A percentile compares a stretch with the other conserved stretches of the same genome.
Conservation (phyloP, 2,113 vertebrate genomes). For the Gavialis gangeticus region DNA sequence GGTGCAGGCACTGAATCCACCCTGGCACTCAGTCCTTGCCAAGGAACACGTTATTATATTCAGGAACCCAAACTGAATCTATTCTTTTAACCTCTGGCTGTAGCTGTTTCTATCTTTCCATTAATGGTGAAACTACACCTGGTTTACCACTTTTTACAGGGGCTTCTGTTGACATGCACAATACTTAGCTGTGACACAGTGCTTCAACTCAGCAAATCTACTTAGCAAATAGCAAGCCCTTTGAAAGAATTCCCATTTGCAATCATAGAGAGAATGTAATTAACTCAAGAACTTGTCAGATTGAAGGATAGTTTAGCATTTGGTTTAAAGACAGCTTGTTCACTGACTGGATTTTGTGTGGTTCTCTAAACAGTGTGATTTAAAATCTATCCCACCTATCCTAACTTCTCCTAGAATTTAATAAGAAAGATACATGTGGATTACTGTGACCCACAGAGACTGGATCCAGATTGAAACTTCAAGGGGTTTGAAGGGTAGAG, state of each 20-base stretch:
- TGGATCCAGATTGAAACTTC: not conserved
- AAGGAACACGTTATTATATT: not conserved
- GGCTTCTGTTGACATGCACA: not conserved
- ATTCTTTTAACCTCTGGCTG: not conserved
- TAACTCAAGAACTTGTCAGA: not conserved
- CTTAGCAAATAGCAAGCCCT: not conserved
- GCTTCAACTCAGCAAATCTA: not conserved
- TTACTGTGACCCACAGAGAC: not conserved
- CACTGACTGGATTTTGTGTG: not conserved
- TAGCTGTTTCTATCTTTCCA: not conserved
- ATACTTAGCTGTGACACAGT: not conserved
- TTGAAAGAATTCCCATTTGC: not conserved
- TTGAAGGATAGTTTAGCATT: not conserved
- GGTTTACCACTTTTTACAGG: fast-evolving
- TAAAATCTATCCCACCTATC: not conserved
- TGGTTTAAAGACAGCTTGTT: constrained; percentile 19
- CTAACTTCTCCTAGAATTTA: constrained; percentile 37
- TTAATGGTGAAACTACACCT: not conserved
- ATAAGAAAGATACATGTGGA: not conserved
- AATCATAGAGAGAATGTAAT: not conserved
- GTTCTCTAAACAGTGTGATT: constrained; percentile 32
- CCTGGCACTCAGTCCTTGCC: not conserved
- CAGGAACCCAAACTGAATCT: not conserved
- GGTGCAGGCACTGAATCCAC: fast-evolving
- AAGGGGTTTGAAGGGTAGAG: not conserved